Percentiles rank a stretch among this genome's conserved stretches.
phyloP scores from a whole-genome alignment of 1,140 invertebrate genomes.

The Neelides sp. region DNA sequence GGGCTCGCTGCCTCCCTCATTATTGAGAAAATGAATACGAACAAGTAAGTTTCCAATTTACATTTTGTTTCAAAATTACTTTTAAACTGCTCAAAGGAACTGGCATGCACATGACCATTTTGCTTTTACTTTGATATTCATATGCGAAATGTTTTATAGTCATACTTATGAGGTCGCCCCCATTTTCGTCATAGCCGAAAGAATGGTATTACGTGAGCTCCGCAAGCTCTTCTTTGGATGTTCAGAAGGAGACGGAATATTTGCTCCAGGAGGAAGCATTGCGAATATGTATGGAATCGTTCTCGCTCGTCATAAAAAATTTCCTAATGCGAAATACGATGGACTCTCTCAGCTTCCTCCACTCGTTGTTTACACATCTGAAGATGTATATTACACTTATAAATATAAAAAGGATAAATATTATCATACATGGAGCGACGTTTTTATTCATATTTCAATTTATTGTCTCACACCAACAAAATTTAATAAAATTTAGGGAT shows the following conservation, averaged over 20 bases:
- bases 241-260: conserved; percentile 45
- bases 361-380: conserved; percentile 56
- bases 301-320: conserved; percentile 56
- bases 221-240: conserved; percentile 31
- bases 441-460: conserved; percentile 1
- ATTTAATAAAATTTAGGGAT: too few species aligned
- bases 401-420: not conserved
- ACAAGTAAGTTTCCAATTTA: conserved; percentile 45
- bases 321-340: conserved; percentile 59
- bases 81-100: conserved; percentile 10
- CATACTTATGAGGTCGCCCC: conserved; percentile 33
- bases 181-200: conserved; percentile 29
- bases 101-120: conserved; percentile 19
- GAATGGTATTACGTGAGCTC: conserved; percentile 33
- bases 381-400: conserved; percentile 46
- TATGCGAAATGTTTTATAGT: conserved; percentile 14
- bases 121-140: conserved; percentile 5
- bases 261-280: conserved; percentile 63
- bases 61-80: conserved; percentile 3
- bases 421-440: not conserved
- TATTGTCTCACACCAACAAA: not conserved
- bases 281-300: conserved; percentile 76
- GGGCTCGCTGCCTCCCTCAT: conserved; percentile 60
- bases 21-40: conserved; percentile 61
- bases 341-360: conserved; percentile 48